A percentile compares a stretch with the other conserved stretches of the same genome.
These are phyloP conservation scores for Callipepla squamata DNA, from an alignment of 2,113 vertebrate genomes.

Conservation along the genomic window DNA sequence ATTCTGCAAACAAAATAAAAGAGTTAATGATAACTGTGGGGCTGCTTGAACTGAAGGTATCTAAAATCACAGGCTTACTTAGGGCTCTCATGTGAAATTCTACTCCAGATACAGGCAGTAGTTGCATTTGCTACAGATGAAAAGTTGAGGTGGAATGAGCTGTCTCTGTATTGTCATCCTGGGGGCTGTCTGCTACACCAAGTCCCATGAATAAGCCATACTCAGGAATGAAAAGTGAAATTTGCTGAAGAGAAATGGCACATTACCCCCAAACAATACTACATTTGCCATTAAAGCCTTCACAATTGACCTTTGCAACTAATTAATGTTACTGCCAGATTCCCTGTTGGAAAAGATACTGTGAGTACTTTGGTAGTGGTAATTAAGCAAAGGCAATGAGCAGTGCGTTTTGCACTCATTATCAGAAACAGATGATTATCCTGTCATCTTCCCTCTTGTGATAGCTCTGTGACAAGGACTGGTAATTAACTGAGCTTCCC, in stretches of 20 bases:
- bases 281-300: slow-evolving; percentile 57
- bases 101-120: not conserved
- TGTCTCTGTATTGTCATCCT: slow-evolving; percentile 1
- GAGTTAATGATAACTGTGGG: not conserved
- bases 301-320: slow-evolving; percentile 69
- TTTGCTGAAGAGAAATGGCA: slow-evolving; percentile 42
- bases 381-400: slow-evolving; percentile 69
- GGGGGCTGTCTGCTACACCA: slow-evolving; percentile 32
- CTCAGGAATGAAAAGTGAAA: slow-evolving; percentile 36
- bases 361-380: slow-evolving; percentile 44
- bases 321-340: slow-evolving; percentile 64
- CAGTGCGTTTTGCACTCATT: slow-evolving; percentile 23
- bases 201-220: not conserved
- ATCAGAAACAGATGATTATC: slow-evolving; percentile 60
- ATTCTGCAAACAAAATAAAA: not conserved
- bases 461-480: slow-evolving; percentile 38
- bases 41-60: not conserved
- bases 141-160: slow-evolving; percentile 15
- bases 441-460: slow-evolving; percentile 29
- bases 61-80: not conserved
- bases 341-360: slow-evolving; percentile 58
- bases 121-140: not conserved
- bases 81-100: not conserved
- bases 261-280: slow-evolving; percentile 57
- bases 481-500: slow-evolving; percentile 62